These are phyloP conservation scores for Balaeniceps rex DNA, from an alignment of 2,113 vertebrate species.

Conservation along the genomic window DNA sequence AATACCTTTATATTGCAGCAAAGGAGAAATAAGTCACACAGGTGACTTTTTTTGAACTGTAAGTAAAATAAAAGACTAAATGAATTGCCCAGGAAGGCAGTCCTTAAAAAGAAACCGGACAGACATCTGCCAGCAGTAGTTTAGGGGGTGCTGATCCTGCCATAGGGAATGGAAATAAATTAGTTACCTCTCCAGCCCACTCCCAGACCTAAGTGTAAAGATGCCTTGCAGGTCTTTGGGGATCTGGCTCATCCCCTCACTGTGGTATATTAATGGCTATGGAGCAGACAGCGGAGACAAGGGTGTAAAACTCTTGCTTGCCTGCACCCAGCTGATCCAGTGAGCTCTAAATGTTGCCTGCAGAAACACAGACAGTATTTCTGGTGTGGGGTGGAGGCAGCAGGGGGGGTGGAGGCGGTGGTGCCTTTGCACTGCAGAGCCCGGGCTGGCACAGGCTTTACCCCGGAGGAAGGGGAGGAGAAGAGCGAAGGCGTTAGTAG, in stretches of 20 bases:
- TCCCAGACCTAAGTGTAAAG: background rate
- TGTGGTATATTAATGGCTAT: fast-evolving
- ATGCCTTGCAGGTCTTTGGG: background rate
- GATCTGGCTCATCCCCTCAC: background rate
- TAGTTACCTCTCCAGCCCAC: background rate
- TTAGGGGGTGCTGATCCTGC: background rate
- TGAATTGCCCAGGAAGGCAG: background rate
- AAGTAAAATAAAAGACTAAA: background rate
- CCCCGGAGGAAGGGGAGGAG: background rate
- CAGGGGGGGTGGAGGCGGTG: fast-evolving
- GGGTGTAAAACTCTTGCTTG: background rate
- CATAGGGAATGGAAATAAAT: background rate
- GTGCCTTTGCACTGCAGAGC: background rate
- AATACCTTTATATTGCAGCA: background rate
- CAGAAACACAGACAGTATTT: background rate
- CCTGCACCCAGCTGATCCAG: background rate
- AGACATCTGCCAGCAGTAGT: background rate
- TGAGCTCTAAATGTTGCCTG: background rate
- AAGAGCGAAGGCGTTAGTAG: background rate
- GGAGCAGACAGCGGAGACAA: background rate
- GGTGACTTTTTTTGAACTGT: background rate
- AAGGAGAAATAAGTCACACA: background rate
- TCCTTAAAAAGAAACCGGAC: background rate
- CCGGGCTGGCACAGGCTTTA: background rate
- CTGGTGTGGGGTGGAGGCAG: background rate